These are phyloP conservation scores for Leucophenga varia DNA, from an alignment of 1,140 invertebrate genomes.

Conservation along the genomic window DNA sequence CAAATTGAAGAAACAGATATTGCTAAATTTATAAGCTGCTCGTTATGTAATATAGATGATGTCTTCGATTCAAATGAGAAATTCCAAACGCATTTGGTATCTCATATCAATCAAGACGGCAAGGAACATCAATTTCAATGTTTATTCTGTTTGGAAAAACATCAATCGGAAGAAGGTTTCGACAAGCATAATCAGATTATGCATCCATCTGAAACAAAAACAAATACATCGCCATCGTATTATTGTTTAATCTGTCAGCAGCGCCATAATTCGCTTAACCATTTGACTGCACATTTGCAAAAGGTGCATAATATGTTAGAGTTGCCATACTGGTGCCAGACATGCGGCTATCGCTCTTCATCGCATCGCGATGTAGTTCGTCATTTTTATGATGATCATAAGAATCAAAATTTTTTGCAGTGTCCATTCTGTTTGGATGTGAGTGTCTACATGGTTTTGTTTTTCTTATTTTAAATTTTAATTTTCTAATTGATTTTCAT, in stretches of 20 bases:
- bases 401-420: slow-evolving; percentile 63
- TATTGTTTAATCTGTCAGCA: slow-evolving; percentile 70
- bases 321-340: slow-evolving; percentile 76
- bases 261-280: slow-evolving; percentile 62
- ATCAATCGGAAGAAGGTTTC: slow-evolving; percentile 57
- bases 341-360: slow-evolving; percentile 72
- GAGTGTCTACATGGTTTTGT: slow-evolving; percentile 19
- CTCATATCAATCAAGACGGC: slow-evolving; percentile 61
- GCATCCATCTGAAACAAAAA: slow-evolving; percentile 65
- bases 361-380: slow-evolving; percentile 72
- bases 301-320: slow-evolving; percentile 73
- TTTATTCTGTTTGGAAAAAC: slow-evolving; percentile 61
- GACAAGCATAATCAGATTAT: slow-evolving; percentile 60
- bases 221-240: slow-evolving; percentile 58
- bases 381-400: slow-evolving; percentile 70
- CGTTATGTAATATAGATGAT: slow-evolving; percentile 59
- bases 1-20: slow-evolving; percentile 8
- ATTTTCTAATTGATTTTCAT: neutral
- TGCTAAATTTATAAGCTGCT: slow-evolving; percentile 56
- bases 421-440: slow-evolving; percentile 77
- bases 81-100: slow-evolving; percentile 70
- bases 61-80: slow-evolving; percentile 63
- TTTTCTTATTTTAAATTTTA: neutral
- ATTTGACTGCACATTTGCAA: slow-evolving; percentile 74
- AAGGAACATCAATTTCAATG: slow-evolving; percentile 59